A percentile compares a stretch with the other conserved stretches of the same genome.
Evolutionary conservation across 2,888 invertebrate genomes (phyloP).

Genomic region (Pristionchus fissidentatus): DNA sequence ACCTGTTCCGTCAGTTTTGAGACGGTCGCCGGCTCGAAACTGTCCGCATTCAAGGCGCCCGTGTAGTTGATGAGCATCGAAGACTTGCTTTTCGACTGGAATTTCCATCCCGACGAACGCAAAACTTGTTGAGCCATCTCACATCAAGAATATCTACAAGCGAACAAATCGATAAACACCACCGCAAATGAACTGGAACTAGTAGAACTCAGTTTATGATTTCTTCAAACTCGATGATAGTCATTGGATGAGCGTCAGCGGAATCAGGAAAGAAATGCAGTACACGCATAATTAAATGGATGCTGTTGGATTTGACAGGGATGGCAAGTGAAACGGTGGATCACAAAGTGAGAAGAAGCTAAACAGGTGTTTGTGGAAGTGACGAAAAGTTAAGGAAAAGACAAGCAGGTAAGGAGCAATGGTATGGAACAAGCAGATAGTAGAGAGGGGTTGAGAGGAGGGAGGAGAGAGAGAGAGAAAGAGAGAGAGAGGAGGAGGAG

Average conservation of each 20-base stretch:
- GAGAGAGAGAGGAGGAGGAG: slow-evolving; percentile 4
- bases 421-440: slow-evolving; percentile 36
- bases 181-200: neutral
- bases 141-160: neutral
- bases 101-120: slow-evolving; percentile 45
- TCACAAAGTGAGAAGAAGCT: neutral
- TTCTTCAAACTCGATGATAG: too few species aligned
- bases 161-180: neutral
- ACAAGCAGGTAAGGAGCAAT: slow-evolving; percentile 37
- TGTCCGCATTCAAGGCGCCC: slow-evolving; percentile 24
- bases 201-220: neutral
- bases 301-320: too few species aligned
- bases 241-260: neutral
- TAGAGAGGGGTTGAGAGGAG: neutral
- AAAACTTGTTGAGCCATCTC: slow-evolving; percentile 40
- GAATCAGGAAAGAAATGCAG: neutral
- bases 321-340: too few species aligned
- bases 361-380: slow-evolving; percentile 10
- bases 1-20: slow-evolving; percentile 46
- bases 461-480: neutral
- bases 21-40: slow-evolving; percentile 38
- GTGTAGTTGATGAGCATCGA: slow-evolving; percentile 47
- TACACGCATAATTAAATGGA: too few species aligned
- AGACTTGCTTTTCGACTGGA: slow-evolving; percentile 44
- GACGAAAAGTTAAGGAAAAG: slow-evolving; percentile 31